Percentiles rank a stretch among this genome's conserved stretches.
Evolutionary conservation across 2,113 vertebrate genomes (phyloP).

Genomic region (Emydocephalus ijimae): DNA sequence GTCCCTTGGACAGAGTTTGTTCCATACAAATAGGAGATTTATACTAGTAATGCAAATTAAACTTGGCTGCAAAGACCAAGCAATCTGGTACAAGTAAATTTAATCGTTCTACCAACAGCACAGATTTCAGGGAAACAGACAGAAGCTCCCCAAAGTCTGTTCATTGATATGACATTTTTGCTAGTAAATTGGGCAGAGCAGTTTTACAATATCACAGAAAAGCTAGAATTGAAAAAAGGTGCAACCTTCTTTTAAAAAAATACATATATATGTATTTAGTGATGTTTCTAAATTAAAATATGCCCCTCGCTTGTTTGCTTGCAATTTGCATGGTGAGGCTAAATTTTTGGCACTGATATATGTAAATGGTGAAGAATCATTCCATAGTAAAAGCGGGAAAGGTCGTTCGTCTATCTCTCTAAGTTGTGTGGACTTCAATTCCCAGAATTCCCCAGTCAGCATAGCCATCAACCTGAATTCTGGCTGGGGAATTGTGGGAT

Average conservation of each 20-base stretch:
- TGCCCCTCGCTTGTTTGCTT: neutral
- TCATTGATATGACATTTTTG: neutral
- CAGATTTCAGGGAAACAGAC: neutral
- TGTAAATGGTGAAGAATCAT: neutral
- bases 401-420: neutral
- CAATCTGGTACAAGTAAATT: conserved; percentile 16
- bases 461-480: neutral
- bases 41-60: conserved; percentile 33
- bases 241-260: neutral
- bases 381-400: neutral
- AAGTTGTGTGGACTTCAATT: neutral
- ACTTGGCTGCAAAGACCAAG: conserved; percentile 15
- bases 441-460: neutral
- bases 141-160: neutral
- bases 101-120: neutral
- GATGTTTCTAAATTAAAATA: neutral
- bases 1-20: neutral
- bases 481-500: neutral
- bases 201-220: neutral
- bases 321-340: neutral
- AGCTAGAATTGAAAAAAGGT: neutral
- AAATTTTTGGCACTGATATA: neutral
- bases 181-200: neutral
- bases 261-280: neutral
- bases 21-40: conserved; percentile 26